phyloP scores from a whole-genome alignment of 2,797 vertebrate species.

The Sylvilagus floridanus region DNA sequence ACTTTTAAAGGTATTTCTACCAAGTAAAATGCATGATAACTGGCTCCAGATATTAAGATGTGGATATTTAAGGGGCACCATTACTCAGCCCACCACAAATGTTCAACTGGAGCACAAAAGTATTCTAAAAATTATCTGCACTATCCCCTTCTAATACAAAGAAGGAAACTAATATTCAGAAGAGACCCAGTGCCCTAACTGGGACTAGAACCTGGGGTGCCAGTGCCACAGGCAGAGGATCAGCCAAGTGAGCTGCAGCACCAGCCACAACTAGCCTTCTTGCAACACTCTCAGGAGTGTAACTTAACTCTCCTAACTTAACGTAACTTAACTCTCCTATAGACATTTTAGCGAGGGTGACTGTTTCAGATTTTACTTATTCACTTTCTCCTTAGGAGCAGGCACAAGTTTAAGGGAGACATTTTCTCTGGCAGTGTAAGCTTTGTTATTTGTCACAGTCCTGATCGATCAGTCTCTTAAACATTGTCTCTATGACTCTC shows the following conservation, averaged over 20 bases:
- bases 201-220: no score
- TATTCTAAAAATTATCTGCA: neutral
- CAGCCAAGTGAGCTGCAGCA: no score
- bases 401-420: neutral
- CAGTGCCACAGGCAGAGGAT: no score
- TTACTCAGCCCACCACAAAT: neutral
- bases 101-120: neutral
- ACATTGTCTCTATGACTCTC: neutral
- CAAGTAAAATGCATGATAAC: neutral
- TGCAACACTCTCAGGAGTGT: no score
- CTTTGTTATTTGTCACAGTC: neutral
- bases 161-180: neutral
- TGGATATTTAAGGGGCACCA: neutral
- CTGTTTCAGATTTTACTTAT: slow-evolving; percentile 31
- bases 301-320: no score
- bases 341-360: slow-evolving; percentile 42
- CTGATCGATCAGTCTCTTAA: neutral
- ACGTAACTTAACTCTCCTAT: no score
- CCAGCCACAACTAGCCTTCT: no score
- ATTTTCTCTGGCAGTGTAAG: neutral
- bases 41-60: neutral
- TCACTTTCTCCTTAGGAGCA: neutral
- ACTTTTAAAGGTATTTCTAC: neutral
- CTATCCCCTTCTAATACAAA: neutral
- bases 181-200: neutral